phyloP scores from a whole-genome alignment of 2,888 invertebrate species.

The Smittia sp. region DNA sequence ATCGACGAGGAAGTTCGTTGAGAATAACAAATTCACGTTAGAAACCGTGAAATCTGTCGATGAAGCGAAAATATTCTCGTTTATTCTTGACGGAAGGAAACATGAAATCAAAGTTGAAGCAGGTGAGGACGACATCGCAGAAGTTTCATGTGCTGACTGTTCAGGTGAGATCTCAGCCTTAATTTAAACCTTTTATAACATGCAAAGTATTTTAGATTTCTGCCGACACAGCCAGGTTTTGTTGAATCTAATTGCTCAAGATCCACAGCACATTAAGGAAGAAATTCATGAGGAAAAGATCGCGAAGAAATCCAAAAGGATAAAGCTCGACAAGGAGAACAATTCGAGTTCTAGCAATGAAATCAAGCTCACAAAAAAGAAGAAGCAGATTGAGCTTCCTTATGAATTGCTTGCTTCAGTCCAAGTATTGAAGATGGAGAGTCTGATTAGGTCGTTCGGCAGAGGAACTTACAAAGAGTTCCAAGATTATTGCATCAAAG shows the following conservation, averaged over 20 bases:
- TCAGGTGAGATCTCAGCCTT: too few relatives aligned
- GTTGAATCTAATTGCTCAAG: too few relatives aligned
- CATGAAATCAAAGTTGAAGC: too few relatives aligned
- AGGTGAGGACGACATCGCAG: too few relatives aligned
- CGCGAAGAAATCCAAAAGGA: not conserved
- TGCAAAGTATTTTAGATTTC: too few relatives aligned
- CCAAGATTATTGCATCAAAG: not conserved
- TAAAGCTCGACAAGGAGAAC: not conserved
- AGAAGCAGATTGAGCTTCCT: not conserved
- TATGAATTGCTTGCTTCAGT: not conserved
- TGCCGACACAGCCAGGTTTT: too few relatives aligned
- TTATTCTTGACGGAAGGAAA: too few relatives aligned
- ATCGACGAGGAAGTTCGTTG: not conserved
- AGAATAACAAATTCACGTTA: not conserved
- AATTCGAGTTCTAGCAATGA: not conserved
- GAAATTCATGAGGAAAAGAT: too few relatives aligned
- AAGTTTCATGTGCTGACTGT: too few relatives aligned
- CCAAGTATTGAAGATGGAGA: not conserved
- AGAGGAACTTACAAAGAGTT: not conserved
- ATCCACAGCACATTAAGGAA: too few relatives aligned
- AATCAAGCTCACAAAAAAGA: not conserved
- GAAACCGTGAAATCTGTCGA: not conserved
- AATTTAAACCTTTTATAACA: too few relatives aligned
- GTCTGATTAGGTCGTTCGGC: conserved; percentile 20
- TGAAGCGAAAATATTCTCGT: too few relatives aligned